Evolutionary conservation across 64 coral and sea anemone species (phyloP).

Genomic region (Dendrophyllia cribrosa): DNA sequence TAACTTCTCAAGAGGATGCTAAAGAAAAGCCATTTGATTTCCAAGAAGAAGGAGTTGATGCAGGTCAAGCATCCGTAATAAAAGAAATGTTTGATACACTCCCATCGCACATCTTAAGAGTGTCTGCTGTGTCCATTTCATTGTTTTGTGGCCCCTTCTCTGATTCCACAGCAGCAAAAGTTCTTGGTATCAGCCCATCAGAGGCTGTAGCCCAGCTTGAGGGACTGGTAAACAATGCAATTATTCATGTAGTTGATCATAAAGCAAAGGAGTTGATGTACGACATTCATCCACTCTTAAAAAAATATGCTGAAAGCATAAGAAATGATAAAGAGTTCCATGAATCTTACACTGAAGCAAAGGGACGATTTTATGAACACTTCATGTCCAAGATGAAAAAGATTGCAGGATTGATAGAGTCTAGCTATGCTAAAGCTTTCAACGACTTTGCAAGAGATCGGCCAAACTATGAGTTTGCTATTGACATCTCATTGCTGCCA

Average conservation of each 20-base stretch:
- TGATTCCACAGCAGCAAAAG: neutral
- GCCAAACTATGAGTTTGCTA: slow-evolving; percentile 36
- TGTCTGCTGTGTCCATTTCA: slow-evolving; percentile 15
- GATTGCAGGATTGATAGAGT: slow-evolving; percentile 12
- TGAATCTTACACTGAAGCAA: slow-evolving; percentile 13
- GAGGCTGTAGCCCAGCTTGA: slow-evolving; percentile 23
- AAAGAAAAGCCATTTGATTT: neutral
- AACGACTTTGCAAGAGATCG: slow-evolving; percentile 8
- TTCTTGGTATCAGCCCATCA: neutral
- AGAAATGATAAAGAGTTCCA: neutral
- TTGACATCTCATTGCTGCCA: slow-evolving; percentile 43
- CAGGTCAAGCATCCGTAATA: neutral
- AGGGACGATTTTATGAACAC: slow-evolving; percentile 16
- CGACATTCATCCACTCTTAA: slow-evolving; percentile 36
- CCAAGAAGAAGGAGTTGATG: slow-evolving; percentile 20
- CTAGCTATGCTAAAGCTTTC: slow-evolving; percentile 33
- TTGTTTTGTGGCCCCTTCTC: slow-evolving; percentile 33
- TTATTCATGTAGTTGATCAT: neutral
- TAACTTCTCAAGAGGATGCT: neutral
- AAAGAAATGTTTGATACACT: slow-evolving; percentile 26
- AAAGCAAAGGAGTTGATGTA: slow-evolving; percentile 15
- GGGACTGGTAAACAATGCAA: neutral
- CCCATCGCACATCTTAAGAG: neutral
- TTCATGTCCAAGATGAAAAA: slow-evolving; percentile 30
- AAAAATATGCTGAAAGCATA: slow-evolving; percentile 31